These are phyloP conservation scores for Austrofundulus limnaeus DNA, from an alignment of 2,113 vertebrate genomes.

Conservation along the genomic window DNA sequence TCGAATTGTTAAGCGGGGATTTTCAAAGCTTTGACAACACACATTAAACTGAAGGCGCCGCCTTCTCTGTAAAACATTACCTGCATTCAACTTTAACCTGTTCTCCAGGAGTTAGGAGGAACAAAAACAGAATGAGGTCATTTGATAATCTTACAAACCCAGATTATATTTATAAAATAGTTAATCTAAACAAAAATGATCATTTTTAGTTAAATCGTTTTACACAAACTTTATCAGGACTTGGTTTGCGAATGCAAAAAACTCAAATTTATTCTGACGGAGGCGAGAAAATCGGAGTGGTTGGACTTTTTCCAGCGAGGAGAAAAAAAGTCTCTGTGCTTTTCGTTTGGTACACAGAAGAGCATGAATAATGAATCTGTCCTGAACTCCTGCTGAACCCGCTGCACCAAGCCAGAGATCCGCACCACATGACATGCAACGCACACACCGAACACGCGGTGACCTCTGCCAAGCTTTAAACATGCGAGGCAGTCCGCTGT, in stretches of 20 bases:
- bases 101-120: no score
- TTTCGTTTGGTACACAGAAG: slow-evolving; percentile 48
- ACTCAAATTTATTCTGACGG: no score
- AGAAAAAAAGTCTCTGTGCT: slow-evolving; percentile 35
- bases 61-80: slow-evolving; percentile 34
- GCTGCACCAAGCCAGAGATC: slow-evolving; percentile 60
- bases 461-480: slow-evolving; percentile 54
- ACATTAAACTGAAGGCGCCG: slow-evolving; percentile 44
- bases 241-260: no score
- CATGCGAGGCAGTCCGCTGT: slow-evolving; percentile 28
- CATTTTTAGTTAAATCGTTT: no score
- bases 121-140: no score
- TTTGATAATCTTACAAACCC: no score
- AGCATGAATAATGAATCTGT: slow-evolving; percentile 69
- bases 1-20: slow-evolving; percentile 71
- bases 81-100: neutral
- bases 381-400: slow-evolving; percentile 76
- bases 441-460: slow-evolving; percentile 45
- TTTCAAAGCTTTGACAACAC: slow-evolving; percentile 60
- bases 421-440: slow-evolving; percentile 61
- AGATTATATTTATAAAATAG: no score
- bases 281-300: neutral
- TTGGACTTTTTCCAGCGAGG: slow-evolving; percentile 13
- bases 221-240: no score
- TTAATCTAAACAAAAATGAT: no score